Conservation (phyloP, 2,888 invertebrate species). For the Flexamia atlantica region DNA sequence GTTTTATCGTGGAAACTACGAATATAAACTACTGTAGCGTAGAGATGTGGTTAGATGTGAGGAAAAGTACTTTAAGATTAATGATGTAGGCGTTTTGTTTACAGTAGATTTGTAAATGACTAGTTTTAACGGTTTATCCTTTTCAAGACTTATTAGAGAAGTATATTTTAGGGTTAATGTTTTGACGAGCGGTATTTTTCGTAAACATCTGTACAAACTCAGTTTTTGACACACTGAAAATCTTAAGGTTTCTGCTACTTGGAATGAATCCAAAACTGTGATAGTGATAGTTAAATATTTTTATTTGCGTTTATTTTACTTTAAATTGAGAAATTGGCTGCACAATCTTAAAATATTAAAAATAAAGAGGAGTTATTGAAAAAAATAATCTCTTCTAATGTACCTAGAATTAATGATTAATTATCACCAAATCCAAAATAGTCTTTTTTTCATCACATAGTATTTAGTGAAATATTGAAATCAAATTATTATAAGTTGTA, state of each 20-base stretch:
- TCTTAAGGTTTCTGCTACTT: not conserved
- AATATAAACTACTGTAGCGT: slow-evolving; percentile 2
- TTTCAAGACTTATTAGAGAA: slow-evolving; percentile 31
- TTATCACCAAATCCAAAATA: too few relatives aligned
- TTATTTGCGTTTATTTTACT: not conserved
- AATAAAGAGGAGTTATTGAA: too few relatives aligned
- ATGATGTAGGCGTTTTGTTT: not conserved
- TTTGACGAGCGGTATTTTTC: not conserved
- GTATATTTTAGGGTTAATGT: not conserved
- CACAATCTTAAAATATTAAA: not conserved
- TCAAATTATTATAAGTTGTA: too few relatives aligned
- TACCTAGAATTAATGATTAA: too few relatives aligned
- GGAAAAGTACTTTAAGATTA: slow-evolving; percentile 23
- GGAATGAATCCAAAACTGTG: slow-evolving; percentile 23
- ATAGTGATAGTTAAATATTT: slow-evolving; percentile 26
- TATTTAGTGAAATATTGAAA: too few relatives aligned
- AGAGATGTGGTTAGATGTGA: slow-evolving; percentile 18
- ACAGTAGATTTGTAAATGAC: not conserved
- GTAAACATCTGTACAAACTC: not conserved
- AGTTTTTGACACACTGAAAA: not conserved
- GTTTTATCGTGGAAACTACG: slow-evolving; percentile 11
- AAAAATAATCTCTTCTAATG: too few relatives aligned
- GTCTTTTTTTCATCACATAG: too few relatives aligned
- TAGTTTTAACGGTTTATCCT: not conserved
- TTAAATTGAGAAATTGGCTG: not conserved